phyloP scores from a whole-genome alignment of 1,140 invertebrate species.

The Dinothrombium tinctorium region DNA sequence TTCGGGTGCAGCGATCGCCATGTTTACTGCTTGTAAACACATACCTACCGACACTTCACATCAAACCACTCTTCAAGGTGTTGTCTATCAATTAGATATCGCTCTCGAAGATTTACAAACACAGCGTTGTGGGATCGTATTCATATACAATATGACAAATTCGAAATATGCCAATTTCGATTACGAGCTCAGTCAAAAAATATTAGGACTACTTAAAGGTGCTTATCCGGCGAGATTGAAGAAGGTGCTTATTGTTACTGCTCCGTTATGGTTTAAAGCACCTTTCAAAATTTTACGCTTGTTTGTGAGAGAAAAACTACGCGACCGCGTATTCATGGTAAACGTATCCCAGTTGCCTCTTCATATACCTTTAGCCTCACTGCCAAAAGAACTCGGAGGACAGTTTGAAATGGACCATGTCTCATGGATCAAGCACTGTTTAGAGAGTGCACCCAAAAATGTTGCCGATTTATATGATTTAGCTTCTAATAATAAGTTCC shows the following conservation, averaged over 20 bases:
- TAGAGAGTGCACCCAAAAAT: slow-evolving; percentile 27
- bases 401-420: slow-evolving; percentile 59
- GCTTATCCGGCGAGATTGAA: slow-evolving; percentile 81
- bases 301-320: slow-evolving; percentile 82
- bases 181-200: slow-evolving; percentile 90
- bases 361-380: slow-evolving; percentile 38
- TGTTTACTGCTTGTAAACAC: slow-evolving; percentile 81
- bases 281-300: slow-evolving; percentile 85
- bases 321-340: slow-evolving; percentile 79
- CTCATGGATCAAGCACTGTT: slow-evolving; percentile 54
- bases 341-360: slow-evolving; percentile 41
- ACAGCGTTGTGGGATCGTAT: slow-evolving; percentile 76
- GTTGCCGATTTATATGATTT: slow-evolving; percentile 22
- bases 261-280: slow-evolving; percentile 91
- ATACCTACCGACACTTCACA: slow-evolving; percentile 56
- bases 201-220: slow-evolving; percentile 86
- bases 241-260: slow-evolving; percentile 89
- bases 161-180: slow-evolving; percentile 71
- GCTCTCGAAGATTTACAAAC: slow-evolving; percentile 74
- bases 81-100: slow-evolving; percentile 83
- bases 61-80: slow-evolving; percentile 71
- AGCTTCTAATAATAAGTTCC: slow-evolving; percentile 2
- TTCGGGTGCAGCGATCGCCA: slow-evolving; percentile 64
- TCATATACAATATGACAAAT: slow-evolving; percentile 96
- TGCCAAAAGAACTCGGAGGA: slow-evolving; percentile 65